phyloP scores from a whole-genome alignment of 2,888 invertebrate species.

The Rotaria macrura region DNA sequence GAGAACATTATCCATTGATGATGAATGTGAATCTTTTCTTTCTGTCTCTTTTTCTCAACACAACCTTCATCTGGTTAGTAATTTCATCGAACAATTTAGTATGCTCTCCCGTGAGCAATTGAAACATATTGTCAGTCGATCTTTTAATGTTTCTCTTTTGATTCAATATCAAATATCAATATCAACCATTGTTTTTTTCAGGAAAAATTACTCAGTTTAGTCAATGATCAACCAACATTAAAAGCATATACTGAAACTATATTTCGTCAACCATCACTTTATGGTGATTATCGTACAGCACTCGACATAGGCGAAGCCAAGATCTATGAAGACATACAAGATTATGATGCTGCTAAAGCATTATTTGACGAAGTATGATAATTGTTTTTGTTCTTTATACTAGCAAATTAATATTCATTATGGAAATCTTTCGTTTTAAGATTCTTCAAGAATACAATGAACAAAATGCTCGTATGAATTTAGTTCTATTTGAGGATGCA shows the following conservation, averaged over 20 bases:
- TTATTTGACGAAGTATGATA: constrained; percentile 67
- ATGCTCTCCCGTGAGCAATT: no score
- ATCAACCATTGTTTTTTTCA: constrained; percentile 18
- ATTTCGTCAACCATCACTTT: constrained; percentile 71
- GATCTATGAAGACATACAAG: constrained; percentile 75
- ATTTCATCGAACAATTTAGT: no score
- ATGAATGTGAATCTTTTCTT: no score
- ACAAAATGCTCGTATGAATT: constrained; percentile 60
- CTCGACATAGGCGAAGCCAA: constrained; percentile 67
- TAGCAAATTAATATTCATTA: neutral
- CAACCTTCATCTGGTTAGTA: no score
- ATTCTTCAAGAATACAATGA: constrained; percentile 77
- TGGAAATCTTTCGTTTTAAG: constrained; percentile 47
- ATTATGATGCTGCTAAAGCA: constrained; percentile 76
- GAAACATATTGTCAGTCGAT: no score
- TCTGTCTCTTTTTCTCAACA: no score
- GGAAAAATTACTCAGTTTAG: constrained; percentile 20
- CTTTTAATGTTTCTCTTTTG: no score
- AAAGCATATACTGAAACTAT: constrained; percentile 57
- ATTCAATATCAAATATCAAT: no score
- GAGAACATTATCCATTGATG: no score
- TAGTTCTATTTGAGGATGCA: constrained; percentile 81
- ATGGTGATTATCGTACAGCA: constrained; percentile 77
- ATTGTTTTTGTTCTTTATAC: neutral
- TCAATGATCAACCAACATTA: constrained; percentile 37